These are phyloP conservation scores for Aleadryas rufinucha DNA, from an alignment of 2,113 vertebrate genomes.

Conservation along the genomic window DNA sequence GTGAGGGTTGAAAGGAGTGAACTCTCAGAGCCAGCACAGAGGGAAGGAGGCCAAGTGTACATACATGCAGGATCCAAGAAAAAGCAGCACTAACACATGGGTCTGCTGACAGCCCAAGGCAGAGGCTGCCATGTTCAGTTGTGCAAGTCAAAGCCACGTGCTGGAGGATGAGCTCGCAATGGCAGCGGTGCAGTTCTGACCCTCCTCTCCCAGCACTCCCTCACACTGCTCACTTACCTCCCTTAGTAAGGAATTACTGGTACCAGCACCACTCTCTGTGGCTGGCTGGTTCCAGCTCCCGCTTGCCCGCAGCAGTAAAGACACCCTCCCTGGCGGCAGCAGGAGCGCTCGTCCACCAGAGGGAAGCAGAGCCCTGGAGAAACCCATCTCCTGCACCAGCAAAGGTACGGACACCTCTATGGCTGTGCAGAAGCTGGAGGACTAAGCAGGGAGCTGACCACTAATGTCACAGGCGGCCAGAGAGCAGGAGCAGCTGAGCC, in stretches of 20 bases:
- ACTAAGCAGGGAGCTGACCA: not conserved
- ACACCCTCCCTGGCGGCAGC: not conserved
- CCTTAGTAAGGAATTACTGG: accelerated
- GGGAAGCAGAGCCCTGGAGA: not conserved
- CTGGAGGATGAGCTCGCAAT: not conserved
- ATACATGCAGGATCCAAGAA: not conserved
- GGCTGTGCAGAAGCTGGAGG: not conserved
- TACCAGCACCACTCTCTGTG: not conserved
- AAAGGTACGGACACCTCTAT: accelerated
- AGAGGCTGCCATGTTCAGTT: not conserved
- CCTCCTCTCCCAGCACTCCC: not conserved
- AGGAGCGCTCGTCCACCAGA: not conserved
- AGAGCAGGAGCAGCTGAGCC: not conserved
- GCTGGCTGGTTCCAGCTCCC: not conserved
- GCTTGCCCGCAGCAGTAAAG: not conserved
- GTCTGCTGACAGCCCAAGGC: not conserved
- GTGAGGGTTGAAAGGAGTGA: not conserved
- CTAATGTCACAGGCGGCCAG: not conserved
- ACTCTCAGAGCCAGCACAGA: not conserved
- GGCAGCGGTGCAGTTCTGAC: accelerated
- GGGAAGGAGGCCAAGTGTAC: not conserved
- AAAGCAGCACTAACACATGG: not conserved
- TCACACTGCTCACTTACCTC: not conserved
- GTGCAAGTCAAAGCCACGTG: not conserved
- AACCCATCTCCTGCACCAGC: not conserved